phyloP scores from a whole-genome alignment of 2,888 invertebrate genomes.

The Pollenia amentaria region DNA sequence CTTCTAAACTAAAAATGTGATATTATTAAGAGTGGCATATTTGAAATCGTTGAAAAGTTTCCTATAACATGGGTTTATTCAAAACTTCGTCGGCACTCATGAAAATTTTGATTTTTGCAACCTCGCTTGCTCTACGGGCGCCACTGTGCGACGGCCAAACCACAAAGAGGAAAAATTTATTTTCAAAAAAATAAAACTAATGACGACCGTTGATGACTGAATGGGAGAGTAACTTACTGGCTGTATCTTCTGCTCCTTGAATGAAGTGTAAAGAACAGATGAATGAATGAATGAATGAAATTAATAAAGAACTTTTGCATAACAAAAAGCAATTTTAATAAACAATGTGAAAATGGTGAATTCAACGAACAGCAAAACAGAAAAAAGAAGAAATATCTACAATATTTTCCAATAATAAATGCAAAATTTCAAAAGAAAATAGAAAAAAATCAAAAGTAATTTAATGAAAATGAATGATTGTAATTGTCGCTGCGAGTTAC shows the following conservation, averaged over 20 bases:
- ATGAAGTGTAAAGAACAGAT: slow-evolving; percentile 8
- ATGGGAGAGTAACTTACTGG: not conserved
- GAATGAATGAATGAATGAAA: slow-evolving; percentile 35
- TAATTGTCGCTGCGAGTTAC: slow-evolving; percentile 4
- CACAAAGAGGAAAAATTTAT: slow-evolving; percentile 4
- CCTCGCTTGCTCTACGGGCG: too few species aligned
- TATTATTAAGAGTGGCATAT: too few species aligned
- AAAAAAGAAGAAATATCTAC: slow-evolving; percentile 13
- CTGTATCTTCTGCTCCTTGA: not conserved
- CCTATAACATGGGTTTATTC: too few species aligned
- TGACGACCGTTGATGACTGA: not conserved
- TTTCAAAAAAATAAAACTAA: not conserved
- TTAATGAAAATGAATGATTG: slow-evolving; percentile 55
- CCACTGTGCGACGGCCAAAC: too few species aligned
- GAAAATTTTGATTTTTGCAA: too few species aligned
- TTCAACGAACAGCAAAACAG: not conserved
- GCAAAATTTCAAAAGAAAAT: slow-evolving; percentile 28
- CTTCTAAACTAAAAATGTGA: too few species aligned
- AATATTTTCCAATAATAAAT: slow-evolving; percentile 55
- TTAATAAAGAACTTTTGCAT: slow-evolving; percentile 58
- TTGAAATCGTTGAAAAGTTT: too few species aligned
- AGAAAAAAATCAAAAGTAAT: slow-evolving; percentile 9
- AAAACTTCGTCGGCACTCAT: too few species aligned
- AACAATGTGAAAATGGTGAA: slow-evolving; percentile 56
- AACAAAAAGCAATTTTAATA: slow-evolving; percentile 68